Evolutionary conservation across 2,797 vertebrate genomes (phyloP), one percentile per base, ranked within the genome.

Genomic region (Enteromius treurensis): DNA sequence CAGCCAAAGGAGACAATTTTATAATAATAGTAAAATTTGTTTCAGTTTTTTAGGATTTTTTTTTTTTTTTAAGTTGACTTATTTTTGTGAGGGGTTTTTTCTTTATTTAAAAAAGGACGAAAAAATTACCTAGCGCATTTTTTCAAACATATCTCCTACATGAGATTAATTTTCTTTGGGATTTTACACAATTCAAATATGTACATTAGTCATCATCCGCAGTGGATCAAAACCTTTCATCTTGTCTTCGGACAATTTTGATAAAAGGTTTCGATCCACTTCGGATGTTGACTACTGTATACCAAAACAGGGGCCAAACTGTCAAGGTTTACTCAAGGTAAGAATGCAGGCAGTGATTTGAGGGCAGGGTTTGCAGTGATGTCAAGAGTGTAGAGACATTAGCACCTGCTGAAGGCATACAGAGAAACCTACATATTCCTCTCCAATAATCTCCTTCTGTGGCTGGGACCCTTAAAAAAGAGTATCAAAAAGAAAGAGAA

Each of bases 401-500:
- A 55, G 29, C 8, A 1, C 15, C 3, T 64, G 70, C 29, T 21
- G 58, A 75, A 62, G 70, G 70, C 80, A 29, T 40, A 21, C 32
- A 75, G 70, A 1, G 15, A 75, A 60, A 75, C 70, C 80, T 82
- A 75, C 60, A 82, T 82, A 67, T 49, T 34, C 71, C 58, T 75
- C 15, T 75, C 58, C 70, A 53, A 55, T 10, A 8, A 70, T 64
- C 65, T 68, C 68, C 53, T 76, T 80, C 78, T 71, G 70, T 84
- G 53, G 29, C 78, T 70, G 10, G 29, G 51, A 83, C 32, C 77
- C 65, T 81, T 81, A 81, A 85, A 69, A 26, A 45, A 47, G n/a
- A 82, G 64, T 21, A 77, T 60, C 76, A 73, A 62, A 68, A 84
- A 32, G 53, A 68, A 73, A n/a, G 23, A 68, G 19, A 65, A 62